Conservation (phyloP, 1,140 invertebrate genomes). For the Hyles euphorbiae region DNA sequence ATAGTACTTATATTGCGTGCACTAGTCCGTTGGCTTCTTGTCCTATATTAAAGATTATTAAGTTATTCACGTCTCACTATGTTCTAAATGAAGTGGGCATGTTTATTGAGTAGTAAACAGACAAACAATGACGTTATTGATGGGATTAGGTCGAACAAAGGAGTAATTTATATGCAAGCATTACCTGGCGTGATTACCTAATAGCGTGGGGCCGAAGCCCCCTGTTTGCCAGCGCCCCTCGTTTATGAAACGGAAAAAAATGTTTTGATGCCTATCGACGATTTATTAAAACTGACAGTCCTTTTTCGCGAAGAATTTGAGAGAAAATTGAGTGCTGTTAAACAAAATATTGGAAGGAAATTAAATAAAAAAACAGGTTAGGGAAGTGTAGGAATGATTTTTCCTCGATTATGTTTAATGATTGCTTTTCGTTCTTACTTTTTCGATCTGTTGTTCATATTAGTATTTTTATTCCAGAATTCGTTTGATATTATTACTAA, state of each 20-base stretch:
- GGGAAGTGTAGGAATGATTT: not conserved
- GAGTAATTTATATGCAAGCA: slow-evolving; percentile 66
- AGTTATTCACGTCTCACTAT: not conserved
- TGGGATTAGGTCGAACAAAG: slow-evolving; percentile 51
- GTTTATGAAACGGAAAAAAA: slow-evolving; percentile 35
- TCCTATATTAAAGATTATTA: no score
- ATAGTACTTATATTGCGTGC: no score
- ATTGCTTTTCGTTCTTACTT: no score
- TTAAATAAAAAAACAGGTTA: slow-evolving; percentile 11
- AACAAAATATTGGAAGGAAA: slow-evolving; percentile 25
- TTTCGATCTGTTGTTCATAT: no score
- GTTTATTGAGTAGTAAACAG: no score
- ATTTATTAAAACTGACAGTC: slow-evolving; percentile 35
- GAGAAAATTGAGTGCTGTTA: slow-evolving; percentile 26
- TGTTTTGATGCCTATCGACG: slow-evolving; percentile 34
- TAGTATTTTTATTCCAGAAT: no score
- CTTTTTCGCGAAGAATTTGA: slow-evolving; percentile 18
- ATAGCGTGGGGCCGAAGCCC: slow-evolving; percentile 37
- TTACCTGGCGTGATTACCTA: slow-evolving; percentile 64
- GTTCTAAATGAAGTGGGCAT: not conserved
- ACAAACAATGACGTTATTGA: slow-evolving; percentile 11
- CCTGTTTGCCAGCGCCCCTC: slow-evolving; percentile 27
- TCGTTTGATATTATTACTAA: no score
- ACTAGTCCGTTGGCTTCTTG: no score
- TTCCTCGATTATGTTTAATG: not conserved